Base-by-base conservation (phyloP, 2,113 vertebrate genomes). In the Cervus canadensis region DNA sequence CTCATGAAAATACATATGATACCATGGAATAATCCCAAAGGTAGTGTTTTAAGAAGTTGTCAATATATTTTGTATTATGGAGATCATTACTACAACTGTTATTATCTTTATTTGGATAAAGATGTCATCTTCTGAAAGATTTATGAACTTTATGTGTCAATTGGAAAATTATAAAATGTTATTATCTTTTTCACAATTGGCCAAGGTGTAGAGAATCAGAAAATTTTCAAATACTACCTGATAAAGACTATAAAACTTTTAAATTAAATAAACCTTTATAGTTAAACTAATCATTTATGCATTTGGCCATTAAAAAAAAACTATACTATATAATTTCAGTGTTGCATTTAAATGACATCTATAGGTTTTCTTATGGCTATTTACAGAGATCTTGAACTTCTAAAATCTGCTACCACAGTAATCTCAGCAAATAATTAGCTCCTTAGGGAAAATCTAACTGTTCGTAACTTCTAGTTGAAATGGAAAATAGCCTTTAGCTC, bases 351-450 rank as follows among this genome's bases (percentile, higher is more conserved):
- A 87, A 92, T 64, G 74, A 92, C 64, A 94, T 0, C 11, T n/a
- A 40, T 60, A 86, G 79, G 81, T 33, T 93, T 50, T 95, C 86
- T 98, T 93, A 97, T 33, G 86, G 78, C 96, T 95, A 62, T 95
- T 97, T 98, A 94, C 97, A n/a, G 56, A 97, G 97, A 97, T 96
- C 95, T 95, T 91, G 88, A 96, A 94, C 78, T 96, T 92, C 52
- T 97, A 91, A 96, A 98, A 94, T 67, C 97, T 94, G 97, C 96
- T 96, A 86, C 97, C 74, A 36, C 64, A 98, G 98, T 98, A 98
- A 98, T 98, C 97, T 98, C 95, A 87, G 59, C 93, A 96, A 97
- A 89, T 99, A 99, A 99, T 99, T 98, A 98, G 98, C 96, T 98
- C 98, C 98, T 97, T 84, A 50, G 97, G 97, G 98, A 98, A 98